Evolutionary conservation across 2,888 invertebrate species (phyloP).

Genomic region (Leucophora obtusa): DNA sequence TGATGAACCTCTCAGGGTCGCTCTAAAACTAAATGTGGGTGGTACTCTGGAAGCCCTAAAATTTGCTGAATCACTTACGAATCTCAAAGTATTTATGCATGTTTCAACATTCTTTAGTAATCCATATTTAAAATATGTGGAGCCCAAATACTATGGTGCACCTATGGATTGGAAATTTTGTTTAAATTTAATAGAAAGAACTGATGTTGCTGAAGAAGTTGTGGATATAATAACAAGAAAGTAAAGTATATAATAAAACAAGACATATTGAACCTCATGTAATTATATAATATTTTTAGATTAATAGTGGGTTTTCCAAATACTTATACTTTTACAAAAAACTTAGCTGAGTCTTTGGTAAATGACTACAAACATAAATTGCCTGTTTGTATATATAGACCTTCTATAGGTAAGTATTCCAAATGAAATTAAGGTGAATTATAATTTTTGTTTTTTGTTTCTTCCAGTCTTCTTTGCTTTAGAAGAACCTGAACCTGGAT

Average conservation of each 20-base stretch:
- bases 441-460: background rate
- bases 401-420: constrained; percentile 85
- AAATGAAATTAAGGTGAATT: background rate
- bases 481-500: constrained; percentile 71
- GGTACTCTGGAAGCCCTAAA: constrained; percentile 83
- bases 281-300: constrained; percentile 52
- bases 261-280: background rate
- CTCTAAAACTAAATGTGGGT: constrained; percentile 82
- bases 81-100: constrained; percentile 84
- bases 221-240: constrained; percentile 71
- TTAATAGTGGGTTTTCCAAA: constrained; percentile 82
- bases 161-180: constrained; percentile 71
- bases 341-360: constrained; percentile 89
- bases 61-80: constrained; percentile 81
- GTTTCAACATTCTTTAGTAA: constrained; percentile 94
- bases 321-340: constrained; percentile 94
- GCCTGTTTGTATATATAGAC: constrained; percentile 89
- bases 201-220: constrained; percentile 63
- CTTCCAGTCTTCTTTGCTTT: constrained; percentile 69
- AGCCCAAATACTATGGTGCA: constrained; percentile 80
- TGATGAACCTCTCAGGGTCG: constrained; percentile 85
- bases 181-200: constrained; percentile 66
- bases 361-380: constrained; percentile 83
- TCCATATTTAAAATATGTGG: constrained; percentile 85
- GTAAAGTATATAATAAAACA: constrained; percentile 57